phyloP scores from a whole-genome alignment of 2,797 vertebrate genomes.

The Neomorphus geoffroyi region DNA sequence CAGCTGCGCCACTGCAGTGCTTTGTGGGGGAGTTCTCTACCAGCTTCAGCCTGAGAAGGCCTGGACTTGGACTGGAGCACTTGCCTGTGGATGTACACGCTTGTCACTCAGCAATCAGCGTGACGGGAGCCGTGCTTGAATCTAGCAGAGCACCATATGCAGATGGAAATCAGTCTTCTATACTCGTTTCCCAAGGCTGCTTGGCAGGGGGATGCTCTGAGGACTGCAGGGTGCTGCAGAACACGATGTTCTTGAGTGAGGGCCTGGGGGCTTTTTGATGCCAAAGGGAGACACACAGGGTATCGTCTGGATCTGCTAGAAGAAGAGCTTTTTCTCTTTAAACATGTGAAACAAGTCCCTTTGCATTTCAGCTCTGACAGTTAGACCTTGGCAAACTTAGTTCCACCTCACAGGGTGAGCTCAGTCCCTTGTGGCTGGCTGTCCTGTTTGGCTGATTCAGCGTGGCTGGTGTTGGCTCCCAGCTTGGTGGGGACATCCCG shows the following conservation, averaged over 20 bases:
- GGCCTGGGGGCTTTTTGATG: background rate
- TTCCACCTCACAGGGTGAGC: background rate
- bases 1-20: rapidly evolving
- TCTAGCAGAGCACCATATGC: background rate
- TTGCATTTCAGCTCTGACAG: background rate
- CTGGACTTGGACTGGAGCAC: background rate
- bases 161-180: background rate
- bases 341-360: rapidly evolving
- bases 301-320: background rate
- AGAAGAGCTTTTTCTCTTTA: background rate
- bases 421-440: background rate
- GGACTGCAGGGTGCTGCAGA: background rate
- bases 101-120: background rate
- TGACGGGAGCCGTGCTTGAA: background rate
- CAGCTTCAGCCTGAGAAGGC: background rate
- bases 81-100: rapidly evolving
- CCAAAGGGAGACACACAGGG: background rate
- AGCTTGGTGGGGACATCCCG: background rate
- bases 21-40: rapidly evolving
- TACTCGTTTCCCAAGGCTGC: background rate
- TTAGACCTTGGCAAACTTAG: background rate
- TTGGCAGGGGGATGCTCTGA: background rate
- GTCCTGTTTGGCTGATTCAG: background rate
- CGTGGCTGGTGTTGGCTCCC: rapidly evolving
- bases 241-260: background rate